A percentile compares a stretch with the other conserved stretches of the same genome.
phyloP scores from a whole-genome alignment of 2,888 invertebrate genomes.

The Ferdinandea cuprea region DNA sequence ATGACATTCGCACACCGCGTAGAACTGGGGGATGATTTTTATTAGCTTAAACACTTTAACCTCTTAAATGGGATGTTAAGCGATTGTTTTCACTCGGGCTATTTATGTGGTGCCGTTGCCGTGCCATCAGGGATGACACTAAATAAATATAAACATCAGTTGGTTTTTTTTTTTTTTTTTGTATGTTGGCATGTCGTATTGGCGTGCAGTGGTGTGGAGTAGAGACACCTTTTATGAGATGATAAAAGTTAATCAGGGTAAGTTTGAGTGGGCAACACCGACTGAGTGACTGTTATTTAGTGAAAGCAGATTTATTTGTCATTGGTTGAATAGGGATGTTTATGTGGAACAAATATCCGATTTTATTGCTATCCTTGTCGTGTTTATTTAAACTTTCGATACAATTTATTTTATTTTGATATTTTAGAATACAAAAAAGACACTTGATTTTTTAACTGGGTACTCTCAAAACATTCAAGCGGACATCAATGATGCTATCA shows the following conservation, averaged over 20 bases:
- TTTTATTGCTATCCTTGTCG: background rate
- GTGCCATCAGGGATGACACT: constrained; percentile 74
- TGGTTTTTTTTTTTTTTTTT: constrained; percentile 49
- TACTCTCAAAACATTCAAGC: no score
- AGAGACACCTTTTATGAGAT: constrained; percentile 51
- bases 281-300: constrained; percentile 48
- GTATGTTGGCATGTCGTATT: constrained; percentile 13
- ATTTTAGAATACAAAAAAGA: no score
- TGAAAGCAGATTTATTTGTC: constrained; percentile 40
- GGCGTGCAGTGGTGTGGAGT: constrained; percentile 34
- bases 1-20: constrained; percentile 50
- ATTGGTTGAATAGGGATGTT: constrained; percentile 5
- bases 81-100: constrained; percentile 74
- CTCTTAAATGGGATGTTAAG: constrained; percentile 77
- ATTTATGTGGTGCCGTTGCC: constrained; percentile 72
- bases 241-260: background rate
- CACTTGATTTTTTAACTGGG: no score
- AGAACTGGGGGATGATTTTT: constrained; percentile 75
- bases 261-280: constrained; percentile 8
- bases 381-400: no score
- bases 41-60: constrained; percentile 80
- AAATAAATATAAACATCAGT: constrained; percentile 74
- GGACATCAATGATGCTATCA: no score
- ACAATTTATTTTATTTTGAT: no score
- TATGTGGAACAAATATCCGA: background rate